Percentiles rank a stretch among this genome's conserved stretches.
Conservation (phyloP, 2,113 vertebrate species). For the Anguilla japonica region DNA sequence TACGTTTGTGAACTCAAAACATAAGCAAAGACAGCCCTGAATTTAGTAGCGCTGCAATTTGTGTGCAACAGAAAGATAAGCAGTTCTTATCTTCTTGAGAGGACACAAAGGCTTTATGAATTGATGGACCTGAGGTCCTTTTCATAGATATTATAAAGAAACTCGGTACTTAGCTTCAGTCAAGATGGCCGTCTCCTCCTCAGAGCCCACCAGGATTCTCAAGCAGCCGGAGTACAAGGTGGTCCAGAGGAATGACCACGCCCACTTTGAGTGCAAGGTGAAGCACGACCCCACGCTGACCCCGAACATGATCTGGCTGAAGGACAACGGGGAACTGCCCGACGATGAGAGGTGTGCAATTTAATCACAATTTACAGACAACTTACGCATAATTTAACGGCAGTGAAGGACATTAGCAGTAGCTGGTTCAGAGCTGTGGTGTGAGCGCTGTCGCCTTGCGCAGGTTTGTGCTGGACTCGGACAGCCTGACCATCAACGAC, state of each 20-base stretch:
- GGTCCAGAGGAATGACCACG: constrained; percentile 78
- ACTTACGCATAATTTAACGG: too few relatives aligned
- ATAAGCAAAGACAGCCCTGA: not conserved
- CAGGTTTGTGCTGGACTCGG: constrained; percentile 80
- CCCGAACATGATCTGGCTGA: constrained; percentile 84
- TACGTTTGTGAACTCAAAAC: not conserved
- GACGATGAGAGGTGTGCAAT: constrained; percentile 77
- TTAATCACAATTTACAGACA: not conserved
- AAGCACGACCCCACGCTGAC: constrained; percentile 84
- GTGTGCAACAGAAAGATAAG: not conserved
- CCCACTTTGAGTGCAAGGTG: constrained; percentile 87
- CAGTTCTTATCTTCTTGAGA: not conserved
- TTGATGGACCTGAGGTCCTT: not conserved
- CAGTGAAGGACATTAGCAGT: too few relatives aligned
- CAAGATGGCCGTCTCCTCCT: constrained; percentile 3
- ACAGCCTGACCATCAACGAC: constrained; percentile 81
- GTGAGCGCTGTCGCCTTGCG: not conserved
- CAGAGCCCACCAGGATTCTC: constrained; percentile 91
- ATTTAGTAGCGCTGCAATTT: not conserved
- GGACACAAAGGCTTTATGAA: not conserved
- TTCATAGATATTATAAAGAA: not conserved
- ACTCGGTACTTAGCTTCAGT: too few relatives aligned
- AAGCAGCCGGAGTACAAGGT: constrained; percentile 87
- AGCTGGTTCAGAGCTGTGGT: not conserved
- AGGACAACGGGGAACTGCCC: constrained; percentile 79